Evolutionary conservation across 1,140 invertebrate genomes (phyloP).

Genomic region (Holotrichia oblita): DNA sequence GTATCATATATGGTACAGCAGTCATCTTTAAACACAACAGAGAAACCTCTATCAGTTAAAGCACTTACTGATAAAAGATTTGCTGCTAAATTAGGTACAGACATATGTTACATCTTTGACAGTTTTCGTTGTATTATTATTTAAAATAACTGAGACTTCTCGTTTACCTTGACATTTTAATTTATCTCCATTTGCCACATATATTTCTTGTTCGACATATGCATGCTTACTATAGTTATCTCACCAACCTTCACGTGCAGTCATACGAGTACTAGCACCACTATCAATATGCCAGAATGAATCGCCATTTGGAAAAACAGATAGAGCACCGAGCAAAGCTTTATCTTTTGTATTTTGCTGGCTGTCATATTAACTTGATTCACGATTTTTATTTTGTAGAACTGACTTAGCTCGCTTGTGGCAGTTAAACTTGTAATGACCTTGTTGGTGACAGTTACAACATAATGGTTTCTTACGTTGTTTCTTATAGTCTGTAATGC

Average conservation of each 20-base stretch:
- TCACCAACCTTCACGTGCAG: conserved; percentile 46
- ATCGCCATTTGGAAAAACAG: too few relatives aligned
- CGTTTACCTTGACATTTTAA: not conserved
- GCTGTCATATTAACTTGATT: too few relatives aligned
- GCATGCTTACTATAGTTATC: not conserved
- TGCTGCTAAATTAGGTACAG: conserved; percentile 51
- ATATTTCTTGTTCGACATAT: too few relatives aligned
- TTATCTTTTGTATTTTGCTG: conserved; percentile 46
- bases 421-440: too few relatives aligned
- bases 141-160: not conserved
- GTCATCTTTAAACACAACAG: too few relatives aligned
- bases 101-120: conserved; percentile 50
- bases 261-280: conserved; percentile 51
- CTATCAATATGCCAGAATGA: too few relatives aligned
- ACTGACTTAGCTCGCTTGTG: not conserved
- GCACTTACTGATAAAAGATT: conserved; percentile 51
- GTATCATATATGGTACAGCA: too few relatives aligned
- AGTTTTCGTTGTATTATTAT: not conserved
- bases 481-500: too few relatives aligned
- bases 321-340: conserved; percentile 48
- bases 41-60: conserved; percentile 52
- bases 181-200: too few relatives aligned
- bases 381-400: too few relatives aligned
- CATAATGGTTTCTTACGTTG: too few relatives aligned
- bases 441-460: too few relatives aligned